phyloP scores from a whole-genome alignment of 2,113 vertebrate species.

The Falcunculus frontatus region DNA sequence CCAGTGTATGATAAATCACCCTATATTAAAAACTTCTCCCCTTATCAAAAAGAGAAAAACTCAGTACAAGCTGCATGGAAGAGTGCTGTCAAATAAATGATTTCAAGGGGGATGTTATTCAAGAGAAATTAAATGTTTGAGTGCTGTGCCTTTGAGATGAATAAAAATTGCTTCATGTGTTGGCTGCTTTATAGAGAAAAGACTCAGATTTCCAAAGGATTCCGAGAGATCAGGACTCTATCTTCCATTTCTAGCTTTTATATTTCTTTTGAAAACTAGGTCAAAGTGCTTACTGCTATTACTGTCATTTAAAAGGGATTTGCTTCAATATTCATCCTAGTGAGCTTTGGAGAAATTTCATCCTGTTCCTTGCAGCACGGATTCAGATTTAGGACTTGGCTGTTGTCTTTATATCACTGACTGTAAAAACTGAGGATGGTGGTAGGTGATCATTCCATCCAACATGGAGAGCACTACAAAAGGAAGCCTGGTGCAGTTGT shows the following conservation, averaged over 20 bases:
- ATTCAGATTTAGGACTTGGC: neutral
- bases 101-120: neutral
- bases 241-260: neutral
- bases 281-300: neutral
- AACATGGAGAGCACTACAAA: neutral
- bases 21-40: neutral
- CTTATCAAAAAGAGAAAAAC: neutral
- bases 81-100: neutral
- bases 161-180: neutral
- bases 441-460: neutral
- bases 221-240: neutral
- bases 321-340: neutral
- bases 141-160: neutral
- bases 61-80: neutral
- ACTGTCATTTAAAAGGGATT: neutral
- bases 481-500: neutral
- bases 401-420: neutral
- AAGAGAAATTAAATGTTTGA: neutral
- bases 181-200: neutral
- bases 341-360: neutral
- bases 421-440: neutral
- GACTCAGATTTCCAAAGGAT: neutral
- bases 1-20: neutral
- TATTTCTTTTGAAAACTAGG: neutral
- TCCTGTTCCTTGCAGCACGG: neutral